These are phyloP conservation scores for Cerastis rubricosa DNA, from an alignment of 2,888 invertebrate species.

Conservation along the genomic window DNA sequence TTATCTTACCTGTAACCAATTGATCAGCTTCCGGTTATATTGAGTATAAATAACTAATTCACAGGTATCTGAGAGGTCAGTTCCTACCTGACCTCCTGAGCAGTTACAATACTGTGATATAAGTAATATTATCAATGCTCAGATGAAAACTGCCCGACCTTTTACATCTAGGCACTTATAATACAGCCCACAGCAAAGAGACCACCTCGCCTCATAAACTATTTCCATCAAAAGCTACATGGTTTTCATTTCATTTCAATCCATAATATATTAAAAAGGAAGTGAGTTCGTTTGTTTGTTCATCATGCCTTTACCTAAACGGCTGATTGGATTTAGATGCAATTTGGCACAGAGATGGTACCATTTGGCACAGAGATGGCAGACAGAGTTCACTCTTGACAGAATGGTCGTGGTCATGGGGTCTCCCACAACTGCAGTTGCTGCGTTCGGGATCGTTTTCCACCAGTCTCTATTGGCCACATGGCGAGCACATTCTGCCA, in stretches of 20 bases:
- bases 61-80: slow-evolving; percentile 25
- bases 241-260: too few relatives aligned
- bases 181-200: slow-evolving; percentile 23
- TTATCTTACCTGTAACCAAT: neutral
- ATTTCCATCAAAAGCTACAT: slow-evolving; percentile 7
- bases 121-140: neutral
- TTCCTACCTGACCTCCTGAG: neutral
- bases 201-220: slow-evolving; percentile 7
- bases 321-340: neutral
- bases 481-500: too few relatives aligned
- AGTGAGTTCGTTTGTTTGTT: slow-evolving; percentile 3
- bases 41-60: slow-evolving; percentile 17
- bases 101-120: neutral
- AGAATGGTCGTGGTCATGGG: too few relatives aligned
- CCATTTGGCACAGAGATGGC: too few relatives aligned
- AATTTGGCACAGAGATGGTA: neutral
- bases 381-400: too few relatives aligned
- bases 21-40: neutral
- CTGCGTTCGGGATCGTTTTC: too few relatives aligned
- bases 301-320: neutral
- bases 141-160: neutral
- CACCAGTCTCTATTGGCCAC: too few relatives aligned
- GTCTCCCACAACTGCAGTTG: too few relatives aligned
- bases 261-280: too few relatives aligned
- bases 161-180: neutral